A percentile compares a stretch with the other conserved stretches of the same genome.
Conservation (phyloP, 2,113 vertebrate genomes). For the Halichoerus grypus region DNA sequence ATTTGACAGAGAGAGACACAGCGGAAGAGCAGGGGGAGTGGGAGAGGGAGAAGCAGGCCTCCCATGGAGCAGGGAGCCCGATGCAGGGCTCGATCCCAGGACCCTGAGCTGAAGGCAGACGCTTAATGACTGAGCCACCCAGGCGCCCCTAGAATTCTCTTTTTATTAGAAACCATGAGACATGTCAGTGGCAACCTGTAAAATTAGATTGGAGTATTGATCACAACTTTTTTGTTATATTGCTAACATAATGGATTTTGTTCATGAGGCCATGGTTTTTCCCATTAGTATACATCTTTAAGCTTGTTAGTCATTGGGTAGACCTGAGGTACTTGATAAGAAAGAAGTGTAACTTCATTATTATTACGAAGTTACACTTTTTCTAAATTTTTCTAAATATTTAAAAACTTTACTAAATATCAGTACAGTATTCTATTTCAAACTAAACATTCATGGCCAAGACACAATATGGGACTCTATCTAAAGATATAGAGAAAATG, state of each 20-base stretch:
- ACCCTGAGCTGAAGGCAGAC: too few relatives aligned
- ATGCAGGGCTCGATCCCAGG: too few relatives aligned
- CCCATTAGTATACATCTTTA: constrained; percentile 7
- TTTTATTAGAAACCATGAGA: neutral
- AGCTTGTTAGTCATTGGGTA: constrained; percentile 37
- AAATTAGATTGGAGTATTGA: neutral
- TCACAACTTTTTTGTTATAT: neutral
- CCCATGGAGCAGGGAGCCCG: too few relatives aligned
- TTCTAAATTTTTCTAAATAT: neutral
- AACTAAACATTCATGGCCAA: neutral
- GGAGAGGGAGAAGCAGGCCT: too few relatives aligned
- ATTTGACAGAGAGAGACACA: too few relatives aligned
- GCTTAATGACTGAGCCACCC: too few relatives aligned
- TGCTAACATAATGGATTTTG: neutral
- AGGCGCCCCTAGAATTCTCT: neutral
- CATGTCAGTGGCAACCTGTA: neutral
- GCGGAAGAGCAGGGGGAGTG: too few relatives aligned
- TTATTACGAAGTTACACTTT: neutral
- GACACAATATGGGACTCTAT: neutral
- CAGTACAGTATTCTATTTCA: constrained; percentile 30
- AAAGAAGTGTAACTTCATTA: constrained; percentile 36
- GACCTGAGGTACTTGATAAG: neutral
- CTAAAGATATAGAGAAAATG: neutral
- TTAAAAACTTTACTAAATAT: neutral
- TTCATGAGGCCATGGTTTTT: neutral